Conservation (phyloP, 2,888 invertebrate species). For the Lithophane socia region DNA sequence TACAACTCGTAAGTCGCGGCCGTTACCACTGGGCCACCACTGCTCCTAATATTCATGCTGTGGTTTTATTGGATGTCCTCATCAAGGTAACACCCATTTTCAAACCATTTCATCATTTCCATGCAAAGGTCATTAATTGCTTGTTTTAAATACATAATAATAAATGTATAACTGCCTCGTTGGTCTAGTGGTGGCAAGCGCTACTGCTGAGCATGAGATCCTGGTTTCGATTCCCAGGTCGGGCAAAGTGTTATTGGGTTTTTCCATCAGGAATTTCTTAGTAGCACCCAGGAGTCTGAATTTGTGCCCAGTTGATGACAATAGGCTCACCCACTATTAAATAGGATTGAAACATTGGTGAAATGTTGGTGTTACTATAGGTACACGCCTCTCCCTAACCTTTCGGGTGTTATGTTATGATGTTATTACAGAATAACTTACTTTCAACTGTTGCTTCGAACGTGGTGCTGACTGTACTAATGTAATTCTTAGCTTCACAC, state of each 20-base stretch:
- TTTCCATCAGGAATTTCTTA: neutral
- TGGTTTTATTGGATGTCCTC: no score
- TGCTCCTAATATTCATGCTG: neutral
- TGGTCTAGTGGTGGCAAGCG: neutral
- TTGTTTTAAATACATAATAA: neutral
- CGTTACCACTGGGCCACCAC: no score
- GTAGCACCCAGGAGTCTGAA: no score
- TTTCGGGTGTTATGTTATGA: no score
- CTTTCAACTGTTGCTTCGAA: constrained; percentile 35
- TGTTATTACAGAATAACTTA: constrained; percentile 27
- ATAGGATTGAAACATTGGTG: neutral
- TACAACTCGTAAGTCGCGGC: no score
- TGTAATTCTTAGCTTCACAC: constrained; percentile 54
- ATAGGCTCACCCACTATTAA: neutral
- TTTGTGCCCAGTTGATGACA: no score
- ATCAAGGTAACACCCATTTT: neutral
- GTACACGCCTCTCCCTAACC: no score
- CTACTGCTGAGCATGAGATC: neutral
- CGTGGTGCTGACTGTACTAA: constrained; percentile 18
- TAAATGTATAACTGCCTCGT: neutral
- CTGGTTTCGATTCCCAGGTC: neutral
- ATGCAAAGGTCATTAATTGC: neutral
- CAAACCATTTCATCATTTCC: neutral
- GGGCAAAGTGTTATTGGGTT: neutral
- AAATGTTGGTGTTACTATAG: neutral